A percentile compares a stretch with the other conserved stretches of the same genome.
phyloP scores from a whole-genome alignment of 2,797 vertebrate species.

The Macropus fuliginosus region DNA sequence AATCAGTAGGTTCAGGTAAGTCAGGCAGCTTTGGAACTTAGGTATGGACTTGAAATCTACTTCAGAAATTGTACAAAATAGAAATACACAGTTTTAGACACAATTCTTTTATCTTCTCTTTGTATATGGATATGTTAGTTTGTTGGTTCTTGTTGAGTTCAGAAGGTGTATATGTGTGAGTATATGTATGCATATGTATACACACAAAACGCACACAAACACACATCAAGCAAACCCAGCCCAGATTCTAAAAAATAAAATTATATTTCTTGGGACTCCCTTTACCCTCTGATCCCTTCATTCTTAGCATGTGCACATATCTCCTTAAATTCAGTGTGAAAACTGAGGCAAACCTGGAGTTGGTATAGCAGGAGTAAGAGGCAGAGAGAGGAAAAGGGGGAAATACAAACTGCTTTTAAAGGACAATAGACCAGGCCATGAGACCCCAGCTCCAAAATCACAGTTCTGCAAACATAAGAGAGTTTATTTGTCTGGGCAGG shows the following conservation, averaged over 20 bases:
- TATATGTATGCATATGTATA: too few species aligned
- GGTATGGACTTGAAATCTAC: neutral
- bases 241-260: neutral
- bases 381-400: neutral
- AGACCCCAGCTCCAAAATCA: constrained; percentile 37
- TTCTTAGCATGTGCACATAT: neutral
- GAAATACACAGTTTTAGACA: constrained; percentile 32
- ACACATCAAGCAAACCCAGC: neutral
- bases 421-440: neutral
- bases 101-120: neutral
- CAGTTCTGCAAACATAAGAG: constrained; percentile 51
- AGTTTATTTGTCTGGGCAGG: constrained; percentile 70
- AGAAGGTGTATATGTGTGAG: neutral
- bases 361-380: neutral
- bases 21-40: neutral
- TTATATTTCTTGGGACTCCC: neutral
- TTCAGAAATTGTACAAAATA: constrained; percentile 19
- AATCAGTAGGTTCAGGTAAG: neutral
- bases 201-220: neutral
- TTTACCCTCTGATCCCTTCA: constrained; percentile 13
- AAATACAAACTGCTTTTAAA: constrained; percentile 29
- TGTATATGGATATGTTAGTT: neutral
- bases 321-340: neutral
- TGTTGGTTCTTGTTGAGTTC: neutral
- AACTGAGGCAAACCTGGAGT: neutral